A percentile compares a stretch with the other conserved stretches of the same genome.
These are phyloP conservation scores for Erebia palarica DNA, from an alignment of 2,888 invertebrate genomes.

Conservation along the genomic window DNA sequence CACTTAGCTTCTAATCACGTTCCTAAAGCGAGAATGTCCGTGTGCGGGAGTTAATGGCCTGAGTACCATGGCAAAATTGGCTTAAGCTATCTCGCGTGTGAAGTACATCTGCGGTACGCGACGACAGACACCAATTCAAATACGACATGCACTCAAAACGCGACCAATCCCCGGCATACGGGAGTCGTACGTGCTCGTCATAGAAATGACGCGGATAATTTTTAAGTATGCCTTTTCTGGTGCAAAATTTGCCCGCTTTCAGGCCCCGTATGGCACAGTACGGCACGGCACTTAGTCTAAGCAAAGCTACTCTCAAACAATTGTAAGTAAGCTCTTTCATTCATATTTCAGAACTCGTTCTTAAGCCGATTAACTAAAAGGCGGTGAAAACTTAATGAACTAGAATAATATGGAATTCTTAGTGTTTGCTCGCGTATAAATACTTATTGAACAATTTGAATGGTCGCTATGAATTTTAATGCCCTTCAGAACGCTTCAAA, in stretches of 20 bases:
- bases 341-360: constrained; percentile 58
- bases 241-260: constrained; percentile 75
- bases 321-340: constrained; percentile 77
- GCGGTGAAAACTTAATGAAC: constrained; percentile 72
- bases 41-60: constrained; percentile 66
- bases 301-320: constrained; percentile 76
- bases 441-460: not conserved
- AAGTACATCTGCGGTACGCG: constrained; percentile 54
- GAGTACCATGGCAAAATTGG: constrained; percentile 72
- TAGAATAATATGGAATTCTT: constrained; percentile 48
- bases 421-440: constrained; percentile 1
- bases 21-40: constrained; percentile 61
- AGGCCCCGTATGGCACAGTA: constrained; percentile 62
- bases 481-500: not conserved
- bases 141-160: constrained; percentile 63
- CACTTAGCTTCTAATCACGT: constrained; percentile 72
- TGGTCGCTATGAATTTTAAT: constrained; percentile 4
- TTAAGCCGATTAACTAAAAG: constrained; percentile 73
- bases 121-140: constrained; percentile 57
- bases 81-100: constrained; percentile 65
- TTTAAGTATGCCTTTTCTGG: constrained; percentile 76
- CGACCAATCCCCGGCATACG: constrained; percentile 42
- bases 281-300: constrained; percentile 74
- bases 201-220: constrained; percentile 75
- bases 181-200: constrained; percentile 72